phyloP scores from a whole-genome alignment of 2,797 vertebrate genomes.

The Hoplostethus mediterraneus region DNA sequence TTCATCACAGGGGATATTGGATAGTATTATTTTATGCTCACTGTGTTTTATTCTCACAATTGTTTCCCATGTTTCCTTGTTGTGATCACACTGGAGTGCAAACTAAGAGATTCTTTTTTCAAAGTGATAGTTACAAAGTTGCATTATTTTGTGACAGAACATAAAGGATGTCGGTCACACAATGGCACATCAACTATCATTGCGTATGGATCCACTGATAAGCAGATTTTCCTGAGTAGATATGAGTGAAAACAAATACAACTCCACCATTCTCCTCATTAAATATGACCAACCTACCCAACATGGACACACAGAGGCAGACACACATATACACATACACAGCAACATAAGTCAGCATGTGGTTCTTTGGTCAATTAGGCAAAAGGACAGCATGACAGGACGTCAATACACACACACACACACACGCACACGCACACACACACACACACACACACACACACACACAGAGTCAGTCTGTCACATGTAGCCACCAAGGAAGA shows the following conservation, averaged over 20 bases:
- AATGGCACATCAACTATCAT: conserved; percentile 1
- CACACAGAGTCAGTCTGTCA: conserved; percentile 46
- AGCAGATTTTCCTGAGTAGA: conserved; percentile 39
- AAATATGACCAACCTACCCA: conserved; percentile 54
- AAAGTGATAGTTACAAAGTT: no score
- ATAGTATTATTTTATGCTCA: no score
- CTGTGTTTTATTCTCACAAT: no score
- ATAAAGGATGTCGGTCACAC: neutral
- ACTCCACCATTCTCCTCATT: conserved; percentile 43
- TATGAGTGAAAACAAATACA: conserved; percentile 46
- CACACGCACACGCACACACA: neutral
- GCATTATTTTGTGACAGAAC: no score
- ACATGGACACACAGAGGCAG: conserved; percentile 13
- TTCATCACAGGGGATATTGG: no score
- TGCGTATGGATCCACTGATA: conserved; percentile 26
- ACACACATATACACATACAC: conserved; percentile 1
- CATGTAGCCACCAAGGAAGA: conserved; percentile 58
- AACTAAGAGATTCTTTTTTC: no score
- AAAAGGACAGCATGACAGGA: no score
- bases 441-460: conserved; percentile 23
- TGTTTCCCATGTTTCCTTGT: no score
- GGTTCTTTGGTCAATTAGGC: no score
- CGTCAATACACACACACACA: no score
- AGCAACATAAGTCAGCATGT: neutral
- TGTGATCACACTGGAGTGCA: no score